These are phyloP conservation scores for Montipora efflorescens DNA, from an alignment of 64 coral and sea anemone genomes.

Conservation along the genomic window DNA sequence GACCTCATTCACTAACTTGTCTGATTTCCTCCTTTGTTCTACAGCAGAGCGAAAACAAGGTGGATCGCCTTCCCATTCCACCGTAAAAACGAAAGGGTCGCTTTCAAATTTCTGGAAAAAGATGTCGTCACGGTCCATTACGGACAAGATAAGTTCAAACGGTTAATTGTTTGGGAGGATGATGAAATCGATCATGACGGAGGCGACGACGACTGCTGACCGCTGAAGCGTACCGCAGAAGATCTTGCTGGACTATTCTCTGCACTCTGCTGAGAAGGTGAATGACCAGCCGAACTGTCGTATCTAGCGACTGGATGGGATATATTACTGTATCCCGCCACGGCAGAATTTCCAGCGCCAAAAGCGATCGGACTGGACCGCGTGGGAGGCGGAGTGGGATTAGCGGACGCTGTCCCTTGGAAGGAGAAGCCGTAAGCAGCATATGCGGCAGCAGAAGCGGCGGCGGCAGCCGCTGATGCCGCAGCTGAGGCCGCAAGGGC, in stretches of 20 bases:
- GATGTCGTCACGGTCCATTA: too few relatives aligned
- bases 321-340: conserved; percentile 65
- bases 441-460: conserved; percentile 95
- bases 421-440: conserved; percentile 96
- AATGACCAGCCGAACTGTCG: conserved; percentile 51
- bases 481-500: conserved; percentile 97
- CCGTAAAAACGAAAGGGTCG: too few relatives aligned
- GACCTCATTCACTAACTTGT: neutral
- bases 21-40: neutral
- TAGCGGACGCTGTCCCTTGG: conserved; percentile 84
- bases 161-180: neutral
- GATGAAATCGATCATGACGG: neutral
- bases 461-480: conserved; percentile 92
- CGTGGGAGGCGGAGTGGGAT: conserved; percentile 85
- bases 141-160: neutral
- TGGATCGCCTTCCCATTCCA: too few relatives aligned
- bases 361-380: conserved; percentile 96
- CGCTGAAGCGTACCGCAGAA: conserved; percentile 7
- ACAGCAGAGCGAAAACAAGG: neutral
- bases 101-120: too few relatives aligned
- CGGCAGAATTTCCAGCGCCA: conserved; percentile 71
- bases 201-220: conserved; percentile 25
- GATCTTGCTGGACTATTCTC: conserved; percentile 53
- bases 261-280: conserved; percentile 11
- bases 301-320: conserved; percentile 83